These are phyloP conservation scores for Ceratina australensis DNA, from an alignment of 1,140 invertebrate species.

Conservation along the genomic window DNA sequence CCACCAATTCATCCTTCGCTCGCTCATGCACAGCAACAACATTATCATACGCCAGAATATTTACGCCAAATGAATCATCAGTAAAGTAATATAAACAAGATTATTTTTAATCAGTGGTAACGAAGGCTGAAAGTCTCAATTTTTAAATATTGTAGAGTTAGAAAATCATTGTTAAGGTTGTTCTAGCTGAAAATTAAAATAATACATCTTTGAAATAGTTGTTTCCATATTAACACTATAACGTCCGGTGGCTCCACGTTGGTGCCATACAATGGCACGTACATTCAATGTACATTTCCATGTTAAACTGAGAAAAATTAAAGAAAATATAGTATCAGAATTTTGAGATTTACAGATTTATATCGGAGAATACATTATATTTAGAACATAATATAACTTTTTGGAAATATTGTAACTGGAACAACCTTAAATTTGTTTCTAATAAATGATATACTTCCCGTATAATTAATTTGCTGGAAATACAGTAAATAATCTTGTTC, in stretches of 20 bases:
- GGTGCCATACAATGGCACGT: too few relatives aligned
- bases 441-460: too few relatives aligned
- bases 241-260: too few relatives aligned
- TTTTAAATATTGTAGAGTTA: constrained; percentile 12
- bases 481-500: constrained; percentile 1
- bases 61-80: constrained; percentile 80
- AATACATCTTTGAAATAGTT: not conserved
- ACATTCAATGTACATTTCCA: too few relatives aligned
- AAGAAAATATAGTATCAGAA: too few relatives aligned
- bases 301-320: too few relatives aligned
- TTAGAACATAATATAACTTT: too few relatives aligned
- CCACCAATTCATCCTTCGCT: constrained; percentile 92
- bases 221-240: too few relatives aligned
- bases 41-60: constrained; percentile 83
- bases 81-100: constrained; percentile 39
- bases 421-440: too few relatives aligned
- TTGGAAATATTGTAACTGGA: too few relatives aligned
- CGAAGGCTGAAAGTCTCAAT: constrained; percentile 22
- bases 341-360: too few relatives aligned
- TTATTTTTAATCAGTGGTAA: constrained; percentile 34
- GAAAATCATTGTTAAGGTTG: not conserved
- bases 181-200: not conserved
- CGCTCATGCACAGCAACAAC: constrained; percentile 80
- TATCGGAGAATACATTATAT: too few relatives aligned
- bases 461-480: not conserved